Conservation (phyloP, 2,888 invertebrate species). For the Caenorhabditis doughertyi region DNA sequence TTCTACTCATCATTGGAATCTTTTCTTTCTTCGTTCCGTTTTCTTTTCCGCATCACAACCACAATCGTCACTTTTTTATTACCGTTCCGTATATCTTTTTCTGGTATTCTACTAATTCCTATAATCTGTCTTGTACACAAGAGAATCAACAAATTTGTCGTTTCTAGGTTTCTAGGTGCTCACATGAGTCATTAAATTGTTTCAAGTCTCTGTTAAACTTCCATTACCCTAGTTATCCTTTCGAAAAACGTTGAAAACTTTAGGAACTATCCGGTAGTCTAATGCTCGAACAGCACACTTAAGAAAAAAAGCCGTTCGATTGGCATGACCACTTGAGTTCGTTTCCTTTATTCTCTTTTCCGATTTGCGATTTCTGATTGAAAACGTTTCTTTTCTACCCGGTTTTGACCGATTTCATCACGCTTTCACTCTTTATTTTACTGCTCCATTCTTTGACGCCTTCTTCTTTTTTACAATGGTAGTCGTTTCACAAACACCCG, state of each 20-base stretch:
- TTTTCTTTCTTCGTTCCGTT: constrained; percentile 21
- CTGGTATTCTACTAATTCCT: constrained; percentile 5
- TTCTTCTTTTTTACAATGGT: constrained; percentile 42
- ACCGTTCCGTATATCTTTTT: constrained; percentile 9
- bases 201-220: no score
- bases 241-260: background rate
- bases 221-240: background rate
- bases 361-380: background rate
- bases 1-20: background rate
- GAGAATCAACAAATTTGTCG: background rate
- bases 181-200: no score
- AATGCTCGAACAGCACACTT: constrained; percentile 20
- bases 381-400: background rate
- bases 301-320: constrained; percentile 33
- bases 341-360: constrained; percentile 24
- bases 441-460: constrained; percentile 42
- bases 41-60: constrained; percentile 24
- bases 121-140: constrained; percentile 25
- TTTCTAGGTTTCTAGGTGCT: background rate
- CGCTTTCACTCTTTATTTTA: constrained; percentile 35
- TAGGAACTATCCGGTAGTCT: constrained; percentile 1
- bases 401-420: constrained; percentile 17
- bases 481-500: background rate
- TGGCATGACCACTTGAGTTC: constrained; percentile 42
- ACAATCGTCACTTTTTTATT: constrained; percentile 52